Evolutionary conservation across 1,140 invertebrate genomes (phyloP).

Genomic region (Neodiprion fabricii): DNA sequence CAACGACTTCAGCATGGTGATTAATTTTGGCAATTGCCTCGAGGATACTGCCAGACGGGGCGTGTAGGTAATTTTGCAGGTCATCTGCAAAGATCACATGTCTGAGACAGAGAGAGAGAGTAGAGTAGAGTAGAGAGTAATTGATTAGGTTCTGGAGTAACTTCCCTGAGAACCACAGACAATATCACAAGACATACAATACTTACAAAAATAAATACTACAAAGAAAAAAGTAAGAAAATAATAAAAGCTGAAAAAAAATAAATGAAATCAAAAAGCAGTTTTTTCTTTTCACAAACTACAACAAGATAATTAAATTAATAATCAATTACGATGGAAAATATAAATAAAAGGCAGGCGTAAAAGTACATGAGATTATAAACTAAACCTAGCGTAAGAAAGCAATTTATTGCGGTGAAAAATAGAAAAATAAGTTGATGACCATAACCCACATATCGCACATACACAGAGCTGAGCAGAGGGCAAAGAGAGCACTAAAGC

Average conservation of each 20-base stretch:
- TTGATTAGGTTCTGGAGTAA: background rate
- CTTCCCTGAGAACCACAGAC: background rate
- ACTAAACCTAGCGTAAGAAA: background rate
- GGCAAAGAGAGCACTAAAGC: background rate
- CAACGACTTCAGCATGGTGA: background rate
- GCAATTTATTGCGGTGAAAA: background rate
- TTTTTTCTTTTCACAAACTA: background rate
- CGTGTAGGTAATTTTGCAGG: background rate
- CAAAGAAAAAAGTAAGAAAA: background rate
- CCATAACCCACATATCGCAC: too few relatives aligned
- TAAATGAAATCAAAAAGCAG: background rate
- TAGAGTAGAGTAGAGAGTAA: background rate
- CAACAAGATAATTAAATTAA: background rate
- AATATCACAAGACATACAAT: background rate
- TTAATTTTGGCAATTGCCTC: background rate
- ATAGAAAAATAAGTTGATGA: background rate
- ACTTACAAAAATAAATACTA: background rate
- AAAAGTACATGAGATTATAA: background rate
- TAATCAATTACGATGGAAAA: background rate
- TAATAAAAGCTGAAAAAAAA: too few relatives aligned
- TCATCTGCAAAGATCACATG: background rate
- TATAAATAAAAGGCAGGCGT: background rate
- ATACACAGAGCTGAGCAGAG: too few relatives aligned
- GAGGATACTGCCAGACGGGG: background rate
- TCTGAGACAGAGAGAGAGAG: background rate